Base-by-base conservation (phyloP, 2,888 invertebrate species). In the Odiellus spinosus region DNA sequence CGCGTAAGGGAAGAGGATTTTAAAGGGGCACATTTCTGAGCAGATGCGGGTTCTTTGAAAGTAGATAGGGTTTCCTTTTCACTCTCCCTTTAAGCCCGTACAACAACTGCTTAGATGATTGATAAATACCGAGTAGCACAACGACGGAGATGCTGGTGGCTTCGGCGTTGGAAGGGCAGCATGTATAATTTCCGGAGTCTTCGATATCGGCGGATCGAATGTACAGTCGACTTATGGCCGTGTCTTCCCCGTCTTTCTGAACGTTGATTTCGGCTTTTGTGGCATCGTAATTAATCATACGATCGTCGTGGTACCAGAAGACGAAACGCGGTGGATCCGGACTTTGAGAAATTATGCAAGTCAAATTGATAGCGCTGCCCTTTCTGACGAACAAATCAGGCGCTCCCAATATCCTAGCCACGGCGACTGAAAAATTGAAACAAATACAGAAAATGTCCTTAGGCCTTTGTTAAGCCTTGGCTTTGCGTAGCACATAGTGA, bases 261-360 rank as follows among this genome's bases (percentile, higher is more conserved):
- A 88, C 84, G 63, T 81, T 82, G 62, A 86, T 83, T 42, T 86
- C 85, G 45, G 64, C 64, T 62, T 85, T 76, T 59, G 38, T 17
- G 10, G 38, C 8, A 14, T 86, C 86, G 70, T 86, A 86, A 74
- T 87, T 88, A 71, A 88, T 84, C 80, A 87, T 85, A 64, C 82
- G 80, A 68, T 81, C 80, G 72, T 88, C 86, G 73, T 87, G 87
- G 71, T 83, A 87, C 87, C 87, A 88, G 72, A 87, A 87, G 64
- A 88, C 86, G 73, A 85, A 88, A 70, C 86, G 85, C 56, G 87
- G 86, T 58, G 86, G 86, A 63, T 80, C 82, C 47, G 87, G 86
- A 66, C 86, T 86, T 84, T 85, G 74, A 61, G 83, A 81, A 70
- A 88, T 85, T 59, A 86, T 79, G 73, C 88, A 90, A 67, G 81